Base-by-base conservation (phyloP, 2,888 invertebrate species). In the Anaspis maculata region DNA sequence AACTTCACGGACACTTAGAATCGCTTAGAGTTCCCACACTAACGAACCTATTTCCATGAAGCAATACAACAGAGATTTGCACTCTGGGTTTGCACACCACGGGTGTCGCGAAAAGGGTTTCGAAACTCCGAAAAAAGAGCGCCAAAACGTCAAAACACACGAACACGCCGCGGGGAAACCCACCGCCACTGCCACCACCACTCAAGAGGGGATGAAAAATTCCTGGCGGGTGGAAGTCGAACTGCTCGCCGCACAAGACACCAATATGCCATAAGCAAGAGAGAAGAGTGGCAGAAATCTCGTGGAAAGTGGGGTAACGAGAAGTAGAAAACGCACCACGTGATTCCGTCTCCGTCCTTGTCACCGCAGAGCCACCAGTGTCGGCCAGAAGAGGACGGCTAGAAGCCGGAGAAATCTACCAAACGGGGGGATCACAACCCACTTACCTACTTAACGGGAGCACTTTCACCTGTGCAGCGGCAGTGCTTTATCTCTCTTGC, bases 381-480 rank as follows among this genome's bases (percentile, higher is more conserved):
- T n/a, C n/a, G n/a, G n/a, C n/a, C n/a, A n/a, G n/a, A n/a, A 54
- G 48, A 47, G 52, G 50, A 48, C 37, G 32, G 39, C 44, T 39
- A 29, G 39, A 39, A 51, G n/a, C n/a, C n/a, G n/a, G 55, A 55
- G 59, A 61, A 60, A 62, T 59, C 59, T 50, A 34, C 37, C 43
- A n/a, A n/a, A n/a, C n/a, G 57, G 48, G 56, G 54, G 51, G 54
- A 44, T 46, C 49, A 44, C 52, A 56, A 57, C 65, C 64, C 55
- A 64, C 52, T 64, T 64, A 65, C 65, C 64, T 62, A 65, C 58
- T 62, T 64, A 45, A 29, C 32, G 49, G 44, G 46, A 49, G 51
- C 52, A 64, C 65, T 65, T 65, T 65, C 65, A 64, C 64, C 62
- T 57, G 13, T 5, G 5, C 5, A 9, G 5, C 19, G 19, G 19